Percentiles rank a stretch among this genome's conserved stretches.
Conservation (phyloP, 2,888 invertebrate genomes). For the Urechis unicinctus region DNA sequence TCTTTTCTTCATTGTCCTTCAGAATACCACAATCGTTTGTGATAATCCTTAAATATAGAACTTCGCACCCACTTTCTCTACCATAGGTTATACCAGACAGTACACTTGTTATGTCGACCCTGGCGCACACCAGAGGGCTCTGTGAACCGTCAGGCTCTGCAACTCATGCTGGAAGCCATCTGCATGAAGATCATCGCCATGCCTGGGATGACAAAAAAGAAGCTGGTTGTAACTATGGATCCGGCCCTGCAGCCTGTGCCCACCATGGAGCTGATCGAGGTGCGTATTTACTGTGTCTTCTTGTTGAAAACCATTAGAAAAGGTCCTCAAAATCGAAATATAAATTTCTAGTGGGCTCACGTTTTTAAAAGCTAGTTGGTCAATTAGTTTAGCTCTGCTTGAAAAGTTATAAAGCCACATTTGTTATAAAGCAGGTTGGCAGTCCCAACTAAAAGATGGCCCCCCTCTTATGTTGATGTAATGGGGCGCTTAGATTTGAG, state of each 20-base stretch:
- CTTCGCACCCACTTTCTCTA: too few relatives aligned
- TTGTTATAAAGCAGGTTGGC: too few relatives aligned
- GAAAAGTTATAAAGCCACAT: too few relatives aligned
- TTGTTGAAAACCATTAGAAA: background rate
- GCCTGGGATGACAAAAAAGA: conserved; percentile 58
- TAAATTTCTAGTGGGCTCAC: background rate
- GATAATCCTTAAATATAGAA: too few relatives aligned
- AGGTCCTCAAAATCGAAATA: too few relatives aligned
- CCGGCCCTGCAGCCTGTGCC: conserved; percentile 64
- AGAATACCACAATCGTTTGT: too few relatives aligned
- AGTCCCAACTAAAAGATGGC: too few relatives aligned
- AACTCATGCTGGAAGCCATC: conserved; percentile 64
- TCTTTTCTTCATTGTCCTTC: too few relatives aligned
- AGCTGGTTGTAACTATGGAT: conserved; percentile 59
- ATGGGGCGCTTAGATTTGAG: too few relatives aligned
- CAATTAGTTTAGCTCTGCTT: background rate
- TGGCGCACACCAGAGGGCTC: conserved; percentile 72
- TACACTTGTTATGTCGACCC: conserved; percentile 54
- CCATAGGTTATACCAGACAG: conserved; percentile 30
- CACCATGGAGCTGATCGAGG: conserved; percentile 60
- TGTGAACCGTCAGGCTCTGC: conserved; percentile 63
- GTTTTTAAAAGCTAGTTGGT: background rate
- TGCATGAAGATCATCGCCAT: conserved; percentile 61
- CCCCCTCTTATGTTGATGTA: too few relatives aligned
- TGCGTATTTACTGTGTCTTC: conserved; percentile 33